A percentile compares a stretch with the other conserved stretches of the same genome.
These are phyloP conservation scores for Tanytarsus gracilentus DNA, from an alignment of 2,888 invertebrate genomes.

Conservation along the genomic window DNA sequence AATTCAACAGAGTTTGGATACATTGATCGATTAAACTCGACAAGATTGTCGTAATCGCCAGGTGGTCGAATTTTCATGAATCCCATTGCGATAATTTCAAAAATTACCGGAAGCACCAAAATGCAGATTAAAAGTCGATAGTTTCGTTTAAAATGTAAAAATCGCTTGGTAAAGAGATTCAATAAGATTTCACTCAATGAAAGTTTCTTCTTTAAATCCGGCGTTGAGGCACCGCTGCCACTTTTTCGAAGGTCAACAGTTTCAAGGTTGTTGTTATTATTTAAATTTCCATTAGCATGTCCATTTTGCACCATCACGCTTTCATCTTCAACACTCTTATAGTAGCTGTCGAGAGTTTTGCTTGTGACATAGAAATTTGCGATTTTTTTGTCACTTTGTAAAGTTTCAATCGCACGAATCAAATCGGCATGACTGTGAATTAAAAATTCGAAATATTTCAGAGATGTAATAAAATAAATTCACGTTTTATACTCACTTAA, in stretches of 20 bases:
- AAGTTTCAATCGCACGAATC: slow-evolving; percentile 46
- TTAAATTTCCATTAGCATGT: slow-evolving; percentile 27
- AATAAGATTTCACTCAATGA: slow-evolving; percentile 34
- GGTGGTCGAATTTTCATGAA: slow-evolving; percentile 58
- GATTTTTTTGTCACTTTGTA: slow-evolving; percentile 43
- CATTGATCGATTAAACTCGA: slow-evolving; percentile 46
- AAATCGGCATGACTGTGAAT: slow-evolving; percentile 40
- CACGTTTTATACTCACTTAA: slow-evolving; percentile 16
- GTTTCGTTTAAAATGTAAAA: slow-evolving; percentile 52
- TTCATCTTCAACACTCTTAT: slow-evolving; percentile 38
- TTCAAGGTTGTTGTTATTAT: slow-evolving; percentile 5
- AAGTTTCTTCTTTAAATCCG: slow-evolving; percentile 19
- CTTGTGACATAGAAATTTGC: slow-evolving; percentile 49
- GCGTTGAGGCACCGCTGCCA: not conserved
- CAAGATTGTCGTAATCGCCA: slow-evolving; percentile 50
- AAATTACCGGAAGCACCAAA: slow-evolving; percentile 51
- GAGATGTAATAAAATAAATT: not conserved
- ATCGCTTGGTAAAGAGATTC: slow-evolving; percentile 50
- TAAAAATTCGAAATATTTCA: slow-evolving; percentile 4
- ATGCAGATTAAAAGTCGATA: slow-evolving; percentile 50
- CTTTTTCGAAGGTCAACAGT: slow-evolving; percentile 14
- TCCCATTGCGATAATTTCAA: slow-evolving; percentile 59
- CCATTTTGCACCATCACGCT: slow-evolving; percentile 19
- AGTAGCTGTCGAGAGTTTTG: slow-evolving; percentile 56
- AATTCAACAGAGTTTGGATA: slow-evolving; percentile 46